Percentiles rank a stretch among this genome's conserved stretches.
These are phyloP conservation scores for Microcebus murinus DNA, from an alignment of 2,113 vertebrate species.

Conservation along the genomic window DNA sequence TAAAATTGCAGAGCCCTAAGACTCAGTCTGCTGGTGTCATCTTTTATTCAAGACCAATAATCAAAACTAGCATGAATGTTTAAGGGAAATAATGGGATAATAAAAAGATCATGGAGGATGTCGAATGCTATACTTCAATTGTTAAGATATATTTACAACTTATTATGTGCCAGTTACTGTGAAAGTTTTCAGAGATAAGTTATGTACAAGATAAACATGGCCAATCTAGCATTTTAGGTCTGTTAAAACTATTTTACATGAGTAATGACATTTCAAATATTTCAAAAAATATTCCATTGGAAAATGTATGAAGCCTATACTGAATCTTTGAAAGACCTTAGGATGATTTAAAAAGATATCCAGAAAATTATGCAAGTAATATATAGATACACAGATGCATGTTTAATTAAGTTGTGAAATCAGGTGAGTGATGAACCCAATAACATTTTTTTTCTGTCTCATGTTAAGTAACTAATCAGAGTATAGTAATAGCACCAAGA, in stretches of 20 bases:
- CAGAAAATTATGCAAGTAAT: not conserved
- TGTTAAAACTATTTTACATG: not conserved
- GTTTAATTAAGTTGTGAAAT: not conserved
- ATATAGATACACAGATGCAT: not conserved
- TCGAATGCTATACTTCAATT: not conserved
- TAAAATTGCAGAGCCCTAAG: not conserved
- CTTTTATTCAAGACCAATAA: not conserved
- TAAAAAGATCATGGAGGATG: not conserved
- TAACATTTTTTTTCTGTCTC: not conserved
- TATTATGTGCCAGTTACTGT: not conserved
- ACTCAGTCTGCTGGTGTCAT: not conserved
- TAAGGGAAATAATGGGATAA: conserved; percentile 23
- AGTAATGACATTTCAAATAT: not conserved
- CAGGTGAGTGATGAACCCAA: not conserved
- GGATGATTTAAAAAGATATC: not conserved
- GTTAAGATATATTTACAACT: not conserved
- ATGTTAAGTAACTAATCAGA: not conserved
- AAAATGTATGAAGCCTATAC: not conserved
- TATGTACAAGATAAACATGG: not conserved
- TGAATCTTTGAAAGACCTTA: not conserved
- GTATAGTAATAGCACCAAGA: not conserved
- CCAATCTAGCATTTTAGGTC: not conserved
- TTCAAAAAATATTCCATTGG: not conserved
- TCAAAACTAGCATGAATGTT: not conserved
- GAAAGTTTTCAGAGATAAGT: not conserved